A percentile compares a stretch with the other conserved stretches of the same genome.
phyloP scores from a whole-genome alignment of 2,113 vertebrate species.

The Psammodynastes pulverulentus region DNA sequence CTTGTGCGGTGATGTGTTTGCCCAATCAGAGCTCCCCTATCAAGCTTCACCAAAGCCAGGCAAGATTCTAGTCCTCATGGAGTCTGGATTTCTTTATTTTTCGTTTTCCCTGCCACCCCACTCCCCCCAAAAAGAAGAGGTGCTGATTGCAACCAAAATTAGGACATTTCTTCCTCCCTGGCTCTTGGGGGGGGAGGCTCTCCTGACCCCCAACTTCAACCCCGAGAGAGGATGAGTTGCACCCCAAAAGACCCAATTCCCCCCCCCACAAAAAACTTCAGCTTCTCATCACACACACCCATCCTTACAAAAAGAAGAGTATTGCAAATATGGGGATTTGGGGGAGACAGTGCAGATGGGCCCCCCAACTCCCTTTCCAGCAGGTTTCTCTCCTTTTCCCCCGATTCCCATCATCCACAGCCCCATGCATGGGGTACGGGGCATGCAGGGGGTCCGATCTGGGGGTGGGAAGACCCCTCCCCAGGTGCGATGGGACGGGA shows the following conservation, averaged over 20 bases:
- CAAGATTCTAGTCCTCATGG: neutral
- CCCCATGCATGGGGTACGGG: neutral
- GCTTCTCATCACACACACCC: neutral
- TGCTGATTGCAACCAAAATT: neutral
- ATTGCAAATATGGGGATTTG: neutral
- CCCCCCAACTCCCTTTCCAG: neutral
- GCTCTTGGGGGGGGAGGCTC: neutral
- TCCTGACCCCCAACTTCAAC: neutral
- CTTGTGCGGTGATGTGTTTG: neutral
- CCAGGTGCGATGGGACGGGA: neutral
- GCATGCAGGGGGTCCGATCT: neutral
- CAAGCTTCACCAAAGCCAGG: neutral
- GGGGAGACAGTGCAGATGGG: too few species aligned
- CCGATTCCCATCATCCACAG: neutral
- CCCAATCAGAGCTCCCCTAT: neutral
- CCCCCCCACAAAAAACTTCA: neutral
- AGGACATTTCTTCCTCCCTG: neutral
- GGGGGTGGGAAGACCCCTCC: neutral
- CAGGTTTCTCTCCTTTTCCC: neutral
- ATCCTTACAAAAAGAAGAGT: neutral
- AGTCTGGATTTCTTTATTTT: neutral
- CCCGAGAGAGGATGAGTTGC: neutral
- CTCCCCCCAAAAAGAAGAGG: neutral
- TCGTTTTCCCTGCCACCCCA: accelerated
- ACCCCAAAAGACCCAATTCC: neutral